Percentiles rank a stretch among this genome's conserved stretches.
Evolutionary conservation across 2,113 vertebrate species (phyloP).

Genomic region (Tiliqua scincoides): DNA sequence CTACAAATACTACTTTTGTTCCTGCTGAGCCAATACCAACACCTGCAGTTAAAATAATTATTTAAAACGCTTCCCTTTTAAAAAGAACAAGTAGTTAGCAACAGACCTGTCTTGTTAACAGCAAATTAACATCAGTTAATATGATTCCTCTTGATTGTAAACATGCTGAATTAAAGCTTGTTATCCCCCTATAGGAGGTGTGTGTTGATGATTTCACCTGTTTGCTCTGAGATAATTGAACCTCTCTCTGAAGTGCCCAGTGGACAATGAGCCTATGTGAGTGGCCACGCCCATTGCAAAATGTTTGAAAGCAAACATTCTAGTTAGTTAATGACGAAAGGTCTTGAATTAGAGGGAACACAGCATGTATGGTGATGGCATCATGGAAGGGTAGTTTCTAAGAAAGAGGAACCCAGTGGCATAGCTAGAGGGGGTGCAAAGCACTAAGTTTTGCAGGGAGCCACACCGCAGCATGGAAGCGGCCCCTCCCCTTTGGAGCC

Average conservation of each 20-base stretch:
- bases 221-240: slow-evolving; percentile 63
- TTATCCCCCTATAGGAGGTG: slow-evolving; percentile 65
- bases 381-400: slow-evolving; percentile 4
- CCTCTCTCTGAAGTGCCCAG: slow-evolving; percentile 51
- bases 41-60: slow-evolving; percentile 73
- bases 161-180: slow-evolving; percentile 63
- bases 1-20: slow-evolving; percentile 68
- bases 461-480: too few relatives aligned
- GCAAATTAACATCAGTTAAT: slow-evolving; percentile 71
- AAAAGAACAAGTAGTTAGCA: slow-evolving; percentile 65
- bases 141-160: slow-evolving; percentile 63
- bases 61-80: slow-evolving; percentile 66
- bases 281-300: slow-evolving; percentile 43
- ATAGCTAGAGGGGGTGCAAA: too few relatives aligned
- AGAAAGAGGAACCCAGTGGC: too few relatives aligned
- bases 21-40: slow-evolving; percentile 64
- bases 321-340: slow-evolving; percentile 45
- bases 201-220: slow-evolving; percentile 58
- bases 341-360: slow-evolving; percentile 48
- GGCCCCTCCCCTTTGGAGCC: too few relatives aligned
- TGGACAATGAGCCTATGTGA: slow-evolving; percentile 63
- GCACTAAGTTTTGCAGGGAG: too few relatives aligned
- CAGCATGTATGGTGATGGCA: slow-evolving; percentile 1
- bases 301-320: slow-evolving; percentile 60
- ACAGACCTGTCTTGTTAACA: slow-evolving; percentile 64